Conservation (phyloP, 2,888 invertebrate genomes). For the Heliconius hortense region DNA sequence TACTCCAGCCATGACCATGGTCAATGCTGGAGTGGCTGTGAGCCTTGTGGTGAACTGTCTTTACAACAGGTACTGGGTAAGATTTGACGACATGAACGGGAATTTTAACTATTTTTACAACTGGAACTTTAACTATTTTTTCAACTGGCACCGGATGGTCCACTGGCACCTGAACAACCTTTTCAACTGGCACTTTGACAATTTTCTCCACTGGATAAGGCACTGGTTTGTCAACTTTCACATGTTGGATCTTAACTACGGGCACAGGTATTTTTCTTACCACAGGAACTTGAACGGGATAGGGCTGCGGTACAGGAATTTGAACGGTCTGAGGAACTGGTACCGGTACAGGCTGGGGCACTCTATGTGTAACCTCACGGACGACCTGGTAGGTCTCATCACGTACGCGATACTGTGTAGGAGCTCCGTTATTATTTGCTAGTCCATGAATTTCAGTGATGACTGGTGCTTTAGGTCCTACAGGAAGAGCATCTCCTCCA, state of each 20-base stretch:
- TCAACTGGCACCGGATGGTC: slow-evolving; percentile 81
- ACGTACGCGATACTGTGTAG: slow-evolving; percentile 66
- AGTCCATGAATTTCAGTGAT: slow-evolving; percentile 71
- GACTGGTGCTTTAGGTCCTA: slow-evolving; percentile 66
- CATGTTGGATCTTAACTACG: slow-evolving; percentile 80
- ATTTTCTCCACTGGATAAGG: slow-evolving; percentile 83
- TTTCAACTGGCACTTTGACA: slow-evolving; percentile 81
- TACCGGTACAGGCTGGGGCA: slow-evolving; percentile 80
- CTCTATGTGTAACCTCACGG: slow-evolving; percentile 77
- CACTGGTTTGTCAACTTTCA: slow-evolving; percentile 81
- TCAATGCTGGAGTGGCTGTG: slow-evolving; percentile 53
- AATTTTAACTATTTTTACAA: slow-evolving; percentile 77
- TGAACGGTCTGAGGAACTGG: slow-evolving; percentile 78
- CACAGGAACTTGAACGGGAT: slow-evolving; percentile 81
- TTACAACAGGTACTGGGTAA: slow-evolving; percentile 71
- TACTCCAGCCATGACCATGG: slow-evolving; percentile 46
- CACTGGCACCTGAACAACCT: slow-evolving; percentile 78
- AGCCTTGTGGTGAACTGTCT: slow-evolving; percentile 74
- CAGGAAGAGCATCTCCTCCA: slow-evolving; percentile 57
- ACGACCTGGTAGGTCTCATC: slow-evolving; percentile 71
- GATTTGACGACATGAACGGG: slow-evolving; percentile 71
- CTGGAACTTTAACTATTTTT: slow-evolving; percentile 76
- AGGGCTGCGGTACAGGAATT: slow-evolving; percentile 82
- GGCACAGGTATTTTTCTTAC: slow-evolving; percentile 80
- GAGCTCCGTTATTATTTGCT: slow-evolving; percentile 70